Conservation (phyloP, 2,797 vertebrate species). For the Myotis pilosus region DNA sequence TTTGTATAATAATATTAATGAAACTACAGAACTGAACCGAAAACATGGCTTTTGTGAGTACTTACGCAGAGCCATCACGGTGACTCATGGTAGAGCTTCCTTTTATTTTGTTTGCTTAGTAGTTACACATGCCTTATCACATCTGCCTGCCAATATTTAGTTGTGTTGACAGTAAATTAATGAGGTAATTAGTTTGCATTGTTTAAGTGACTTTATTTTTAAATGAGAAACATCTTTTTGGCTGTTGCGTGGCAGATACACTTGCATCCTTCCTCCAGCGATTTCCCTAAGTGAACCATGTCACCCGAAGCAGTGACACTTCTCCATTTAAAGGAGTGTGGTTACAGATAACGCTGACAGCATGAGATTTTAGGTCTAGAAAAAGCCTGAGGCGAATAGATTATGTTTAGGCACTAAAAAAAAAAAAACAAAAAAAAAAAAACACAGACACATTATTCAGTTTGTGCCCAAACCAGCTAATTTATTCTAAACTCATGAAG, state of each 20-base stretch:
- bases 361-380: background rate
- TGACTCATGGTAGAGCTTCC: background rate
- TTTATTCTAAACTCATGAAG: constrained; percentile 59
- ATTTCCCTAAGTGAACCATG: background rate
- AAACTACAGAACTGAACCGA: background rate
- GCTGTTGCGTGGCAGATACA: constrained; percentile 46
- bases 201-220: constrained; percentile 48
- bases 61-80: background rate
- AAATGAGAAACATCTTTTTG: constrained; percentile 1
- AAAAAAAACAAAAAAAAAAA: constrained; percentile 38
- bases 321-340: constrained; percentile 58
- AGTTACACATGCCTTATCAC: background rate
- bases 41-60: background rate
- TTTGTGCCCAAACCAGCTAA: constrained; percentile 24
- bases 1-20: background rate
- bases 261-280: constrained; percentile 17
- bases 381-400: constrained; percentile 40
- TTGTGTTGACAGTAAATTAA: constrained; percentile 51
- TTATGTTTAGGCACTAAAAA: constrained; percentile 54
- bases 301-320: constrained; percentile 23
- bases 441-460: constrained; percentile 16
- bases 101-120: background rate
- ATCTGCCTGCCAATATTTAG: background rate
- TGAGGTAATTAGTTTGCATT: constrained; percentile 51
- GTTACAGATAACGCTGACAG: constrained; percentile 38